A percentile compares a stretch with the other conserved stretches of the same genome.
Evolutionary conservation across 2,113 vertebrate genomes (phyloP).

Genomic region (Labeo rohita): DNA sequence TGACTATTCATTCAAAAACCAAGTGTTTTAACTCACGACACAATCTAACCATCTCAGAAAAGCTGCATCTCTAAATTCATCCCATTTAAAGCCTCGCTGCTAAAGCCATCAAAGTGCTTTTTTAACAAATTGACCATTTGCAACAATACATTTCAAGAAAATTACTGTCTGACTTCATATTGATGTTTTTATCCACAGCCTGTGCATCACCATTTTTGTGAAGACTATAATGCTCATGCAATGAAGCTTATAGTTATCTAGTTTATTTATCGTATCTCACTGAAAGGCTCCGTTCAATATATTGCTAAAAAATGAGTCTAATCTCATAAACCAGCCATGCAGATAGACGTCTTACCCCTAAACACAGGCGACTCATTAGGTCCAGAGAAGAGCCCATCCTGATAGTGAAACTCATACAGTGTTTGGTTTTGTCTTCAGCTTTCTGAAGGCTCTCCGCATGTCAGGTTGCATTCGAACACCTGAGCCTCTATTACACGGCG

Average conservation of each 20-base stretch:
- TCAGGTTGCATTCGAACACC: constrained; percentile 43
- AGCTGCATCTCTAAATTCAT: background rate
- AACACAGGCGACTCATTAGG: constrained; percentile 59
- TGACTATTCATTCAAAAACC: background rate
- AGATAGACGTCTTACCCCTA: constrained; percentile 67
- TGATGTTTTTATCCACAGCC: background rate
- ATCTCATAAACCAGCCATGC: background rate
- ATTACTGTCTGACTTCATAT: background rate
- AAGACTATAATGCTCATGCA: background rate
- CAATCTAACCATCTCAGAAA: background rate
- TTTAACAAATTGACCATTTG: background rate
- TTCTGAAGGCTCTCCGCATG: constrained; percentile 5
- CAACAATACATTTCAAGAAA: background rate
- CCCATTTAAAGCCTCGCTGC: background rate
- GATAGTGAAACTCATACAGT: background rate
- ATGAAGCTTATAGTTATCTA: background rate
- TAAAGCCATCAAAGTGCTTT: background rate
- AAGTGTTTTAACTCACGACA: background rate
- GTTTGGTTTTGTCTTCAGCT: constrained; percentile 17
- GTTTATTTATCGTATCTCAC: background rate
- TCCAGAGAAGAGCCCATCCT: constrained; percentile 48
- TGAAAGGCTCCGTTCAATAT: background rate
- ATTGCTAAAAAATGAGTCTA: background rate
- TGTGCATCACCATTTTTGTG: background rate
- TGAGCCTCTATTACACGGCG: constrained; percentile 54